Evolutionary conservation across 2,113 vertebrate genomes (phyloP).

Genomic region (Oreochromis aureus): DNA sequence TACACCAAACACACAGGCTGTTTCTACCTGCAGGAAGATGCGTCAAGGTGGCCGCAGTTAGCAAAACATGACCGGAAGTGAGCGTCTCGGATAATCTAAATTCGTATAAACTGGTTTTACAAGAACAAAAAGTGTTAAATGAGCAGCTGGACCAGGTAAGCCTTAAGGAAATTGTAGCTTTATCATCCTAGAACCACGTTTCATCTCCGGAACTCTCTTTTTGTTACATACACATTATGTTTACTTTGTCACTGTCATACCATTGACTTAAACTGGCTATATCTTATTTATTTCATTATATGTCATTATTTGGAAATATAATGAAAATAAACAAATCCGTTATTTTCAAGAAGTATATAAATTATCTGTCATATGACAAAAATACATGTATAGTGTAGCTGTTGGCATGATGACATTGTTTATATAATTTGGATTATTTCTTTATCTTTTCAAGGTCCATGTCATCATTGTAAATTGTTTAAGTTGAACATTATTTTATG

Average conservation of each 20-base stretch:
- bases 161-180: not conserved
- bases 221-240: not conserved
- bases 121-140: not conserved
- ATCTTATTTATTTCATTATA: not conserved
- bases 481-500: not conserved
- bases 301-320: not conserved
- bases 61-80: not conserved
- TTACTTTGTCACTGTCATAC: not conserved
- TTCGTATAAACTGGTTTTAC: not conserved
- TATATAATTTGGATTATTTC: not conserved
- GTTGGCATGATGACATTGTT: not conserved
- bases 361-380: not conserved
- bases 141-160: not conserved
- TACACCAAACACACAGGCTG: not conserved
- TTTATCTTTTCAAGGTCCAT: not conserved
- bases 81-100: not conserved
- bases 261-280: not conserved
- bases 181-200: not conserved
- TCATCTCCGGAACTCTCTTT: not conserved
- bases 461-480: not conserved
- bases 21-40: not conserved
- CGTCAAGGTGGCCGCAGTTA: not conserved
- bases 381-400: not conserved
- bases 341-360: not conserved
- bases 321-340: not conserved